A percentile compares a stretch with the other conserved stretches of the same genome.
phyloP scores from a whole-genome alignment of 2,888 invertebrate genomes.

The Nomada hirtipes region DNA sequence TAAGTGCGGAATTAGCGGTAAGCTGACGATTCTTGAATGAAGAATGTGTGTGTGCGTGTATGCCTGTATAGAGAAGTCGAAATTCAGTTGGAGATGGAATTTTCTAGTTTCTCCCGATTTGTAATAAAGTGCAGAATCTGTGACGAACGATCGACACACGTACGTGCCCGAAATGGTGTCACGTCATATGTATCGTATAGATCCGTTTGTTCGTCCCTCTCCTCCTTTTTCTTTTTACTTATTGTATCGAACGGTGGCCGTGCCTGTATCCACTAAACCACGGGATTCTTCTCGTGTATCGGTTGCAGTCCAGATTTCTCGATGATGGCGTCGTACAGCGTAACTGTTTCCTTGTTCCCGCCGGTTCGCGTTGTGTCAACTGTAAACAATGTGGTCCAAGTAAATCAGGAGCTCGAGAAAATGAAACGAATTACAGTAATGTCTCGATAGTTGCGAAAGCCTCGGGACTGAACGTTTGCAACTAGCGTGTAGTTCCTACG shows the following conservation, averaged over 20 bases:
- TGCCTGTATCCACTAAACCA: constrained; percentile 54
- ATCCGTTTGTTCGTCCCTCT: background rate
- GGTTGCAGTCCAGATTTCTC: constrained; percentile 46
- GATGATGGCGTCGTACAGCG: constrained; percentile 38
- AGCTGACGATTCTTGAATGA: background rate
- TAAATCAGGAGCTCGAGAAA: constrained; percentile 15
- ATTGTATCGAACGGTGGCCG: constrained; percentile 48
- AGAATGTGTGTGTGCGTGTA: too few species aligned
- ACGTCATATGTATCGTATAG: constrained; percentile 33
- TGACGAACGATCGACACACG: constrained; percentile 40
- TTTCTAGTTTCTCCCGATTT: constrained; percentile 36
- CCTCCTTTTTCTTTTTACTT: constrained; percentile 15
- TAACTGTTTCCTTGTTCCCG: constrained; percentile 52
- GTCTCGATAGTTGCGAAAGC: too few species aligned
- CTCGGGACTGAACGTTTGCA: too few species aligned
- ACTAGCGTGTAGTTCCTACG: too few species aligned
- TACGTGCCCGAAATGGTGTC: constrained; percentile 44
- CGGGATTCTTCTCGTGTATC: constrained; percentile 56
- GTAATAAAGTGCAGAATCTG: constrained; percentile 54
- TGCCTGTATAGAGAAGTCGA: too few species aligned
- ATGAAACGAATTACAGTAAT: background rate
- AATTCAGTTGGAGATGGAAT: too few species aligned
- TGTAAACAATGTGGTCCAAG: constrained; percentile 58
- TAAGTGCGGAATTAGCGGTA: background rate
- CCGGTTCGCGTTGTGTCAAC: constrained; percentile 64